Evolutionary conservation across 2,797 vertebrate species (phyloP), one percentile per base, ranked within the genome.

Genomic region (Anguilla pacifica): DNA sequence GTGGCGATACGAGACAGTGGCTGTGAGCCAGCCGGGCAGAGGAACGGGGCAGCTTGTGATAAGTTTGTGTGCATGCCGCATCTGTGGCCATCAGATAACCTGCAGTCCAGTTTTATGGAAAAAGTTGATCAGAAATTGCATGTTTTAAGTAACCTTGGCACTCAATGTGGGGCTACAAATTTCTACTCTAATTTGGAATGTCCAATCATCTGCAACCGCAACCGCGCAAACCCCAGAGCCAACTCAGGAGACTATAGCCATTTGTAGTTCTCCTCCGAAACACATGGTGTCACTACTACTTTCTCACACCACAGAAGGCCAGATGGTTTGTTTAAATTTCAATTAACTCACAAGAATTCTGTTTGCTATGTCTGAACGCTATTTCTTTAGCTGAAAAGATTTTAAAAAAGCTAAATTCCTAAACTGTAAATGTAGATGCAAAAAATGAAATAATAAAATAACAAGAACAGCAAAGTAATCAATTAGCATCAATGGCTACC

Each of bases 11-110:
- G 70, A 6, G 35, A 9, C 17, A 46, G 43, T 19, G 19, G 31
- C 72, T 13, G 72, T 13, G 28, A 39, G 35, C 35, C 35, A 35
- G 72, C 28, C 6, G 72, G 72, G 10, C 28, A 77, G 89, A 87
- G 13, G 77, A 90, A 87, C 79, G 83, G 81, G 89, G 90, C 91
- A 93, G 91, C 81, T 90, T 92, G 89, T 39, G 31, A 70, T 70
- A 77, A 77, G 72, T 35, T 3, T 2, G 72, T 13, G 72, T 77
- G 72, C 70, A 72, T 28, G 70, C n/a, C 28, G 61, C 61, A 64
- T n/a, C 61, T 22, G 19, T 25, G 61, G 0, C 2, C 0, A 15
- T 59, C 55, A 57, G 55, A 28, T 19, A 31, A 31, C 35, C 67
- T 77, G 72, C 31, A 17, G 17, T 77, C 9, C 17, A 31, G 7